phyloP scores from a whole-genome alignment of 2,113 vertebrate species.

The Glaucidium brasilianum region DNA sequence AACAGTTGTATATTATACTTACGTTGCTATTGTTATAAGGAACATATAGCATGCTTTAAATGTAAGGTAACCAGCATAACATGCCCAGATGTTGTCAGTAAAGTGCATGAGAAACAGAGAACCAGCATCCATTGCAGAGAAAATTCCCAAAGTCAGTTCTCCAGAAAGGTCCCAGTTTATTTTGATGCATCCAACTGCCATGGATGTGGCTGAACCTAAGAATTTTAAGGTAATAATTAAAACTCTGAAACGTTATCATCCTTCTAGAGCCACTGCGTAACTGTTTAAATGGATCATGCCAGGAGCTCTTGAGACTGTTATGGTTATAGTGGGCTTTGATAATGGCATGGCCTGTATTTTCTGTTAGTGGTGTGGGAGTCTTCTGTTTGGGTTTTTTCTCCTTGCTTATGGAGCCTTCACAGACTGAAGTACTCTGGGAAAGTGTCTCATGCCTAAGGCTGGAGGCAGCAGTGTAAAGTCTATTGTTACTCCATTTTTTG shows the following conservation, averaged over 20 bases:
- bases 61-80: conserved; percentile 81
- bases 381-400: not conserved
- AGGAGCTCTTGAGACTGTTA: not conserved
- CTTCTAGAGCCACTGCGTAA: not conserved
- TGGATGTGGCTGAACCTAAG: conserved; percentile 83
- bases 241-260: not conserved
- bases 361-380: not conserved
- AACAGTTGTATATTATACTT: conserved; percentile 56
- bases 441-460: not conserved
- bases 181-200: conserved; percentile 81
- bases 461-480: not conserved
- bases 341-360: not conserved
- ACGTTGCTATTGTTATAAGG: conserved; percentile 93
- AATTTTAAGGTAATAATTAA: not conserved
- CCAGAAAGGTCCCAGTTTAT: conserved; percentile 86
- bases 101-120: conserved; percentile 86
- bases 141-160: conserved; percentile 83
- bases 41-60: conserved; percentile 91
- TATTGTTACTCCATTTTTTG: not conserved
- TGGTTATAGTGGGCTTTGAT: not conserved
- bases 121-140: conserved; percentile 81
- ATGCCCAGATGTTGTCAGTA: conserved; percentile 83
- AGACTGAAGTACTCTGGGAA: not conserved
- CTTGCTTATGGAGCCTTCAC: not conserved
- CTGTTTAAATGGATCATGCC: not conserved